A percentile compares a stretch with the other conserved stretches of the same genome.
Conservation (phyloP, 2,888 invertebrate species). For the Lasioglossum figueresi region DNA sequence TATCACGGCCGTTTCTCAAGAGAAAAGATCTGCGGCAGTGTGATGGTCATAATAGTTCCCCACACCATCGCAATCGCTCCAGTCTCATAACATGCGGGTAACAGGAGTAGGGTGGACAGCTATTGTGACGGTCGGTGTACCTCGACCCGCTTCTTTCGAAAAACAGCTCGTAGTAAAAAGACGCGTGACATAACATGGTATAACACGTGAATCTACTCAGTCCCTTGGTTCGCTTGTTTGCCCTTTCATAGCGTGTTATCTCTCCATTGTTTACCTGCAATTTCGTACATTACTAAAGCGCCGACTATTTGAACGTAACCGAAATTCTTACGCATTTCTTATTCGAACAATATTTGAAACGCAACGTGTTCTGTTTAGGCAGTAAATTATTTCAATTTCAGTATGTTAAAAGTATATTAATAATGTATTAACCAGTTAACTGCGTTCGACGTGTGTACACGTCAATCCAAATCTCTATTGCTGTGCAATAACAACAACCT, state of each 20-base stretch:
- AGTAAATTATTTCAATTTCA: neutral
- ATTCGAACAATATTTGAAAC: too few species aligned
- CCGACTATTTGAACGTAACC: neutral
- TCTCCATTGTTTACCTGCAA: neutral
- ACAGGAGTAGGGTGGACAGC: constrained; percentile 8
- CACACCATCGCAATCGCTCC: neutral
- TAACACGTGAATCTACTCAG: constrained; percentile 7
- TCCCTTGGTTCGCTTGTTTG: neutral
- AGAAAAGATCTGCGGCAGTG: neutral
- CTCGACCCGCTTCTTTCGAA: neutral
- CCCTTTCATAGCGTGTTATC: neutral
- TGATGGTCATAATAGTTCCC: neutral
- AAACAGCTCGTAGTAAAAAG: neutral
- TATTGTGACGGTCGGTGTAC: constrained; percentile 3
- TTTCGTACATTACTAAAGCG: neutral
- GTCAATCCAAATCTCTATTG: too few species aligned
- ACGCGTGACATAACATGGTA: constrained; percentile 9
- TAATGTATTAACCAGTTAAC: too few species aligned
- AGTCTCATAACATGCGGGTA: constrained; percentile 1
- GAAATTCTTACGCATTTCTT: neutral
- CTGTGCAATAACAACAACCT: too few species aligned
- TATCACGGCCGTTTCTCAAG: neutral
- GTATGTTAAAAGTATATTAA: too few species aligned
- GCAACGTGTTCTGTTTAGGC: too few species aligned
- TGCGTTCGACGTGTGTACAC: too few species aligned